These are phyloP conservation scores for Mystacides longicornis DNA, from an alignment of 2,888 invertebrate genomes.

Conservation along the genomic window DNA sequence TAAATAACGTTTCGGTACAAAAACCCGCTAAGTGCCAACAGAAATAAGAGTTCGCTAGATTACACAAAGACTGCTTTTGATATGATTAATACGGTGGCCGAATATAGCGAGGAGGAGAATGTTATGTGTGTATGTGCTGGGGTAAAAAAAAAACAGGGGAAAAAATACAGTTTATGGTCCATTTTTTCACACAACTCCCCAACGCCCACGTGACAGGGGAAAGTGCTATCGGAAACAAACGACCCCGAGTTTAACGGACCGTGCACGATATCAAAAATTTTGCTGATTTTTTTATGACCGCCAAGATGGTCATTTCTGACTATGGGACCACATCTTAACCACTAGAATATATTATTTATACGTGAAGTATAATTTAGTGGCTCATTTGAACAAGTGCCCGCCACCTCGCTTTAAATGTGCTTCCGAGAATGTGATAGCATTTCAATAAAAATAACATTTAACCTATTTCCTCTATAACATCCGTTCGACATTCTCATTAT, in stretches of 20 bases:
- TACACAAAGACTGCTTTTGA: slow-evolving; percentile 16
- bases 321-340: not conserved
- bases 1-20: not conserved
- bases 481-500: too few species aligned
- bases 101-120: slow-evolving; percentile 3
- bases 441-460: too few species aligned
- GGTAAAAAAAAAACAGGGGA: slow-evolving; percentile 6
- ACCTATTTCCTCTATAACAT: too few species aligned
- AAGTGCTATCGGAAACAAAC: slow-evolving; percentile 15
- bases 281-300: slow-evolving; percentile 11
- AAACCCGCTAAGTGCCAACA: not conserved
- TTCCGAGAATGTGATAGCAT: too few species aligned
- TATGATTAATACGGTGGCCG: slow-evolving; percentile 15
- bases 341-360: not conserved
- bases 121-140: not conserved
- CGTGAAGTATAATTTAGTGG: not conserved
- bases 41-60: slow-evolving; percentile 14
- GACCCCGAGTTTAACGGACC: slow-evolving; percentile 15
- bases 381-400: too few species aligned
- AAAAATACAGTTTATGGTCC: slow-evolving; percentile 8
- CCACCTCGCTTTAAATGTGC: too few species aligned
- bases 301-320: not conserved
- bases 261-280: slow-evolving; percentile 11
- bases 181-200: not conserved
- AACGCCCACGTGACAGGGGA: slow-evolving; percentile 13